Base-by-base conservation (phyloP, 2,888 invertebrate species). In the Strigamia crassipes region DNA sequence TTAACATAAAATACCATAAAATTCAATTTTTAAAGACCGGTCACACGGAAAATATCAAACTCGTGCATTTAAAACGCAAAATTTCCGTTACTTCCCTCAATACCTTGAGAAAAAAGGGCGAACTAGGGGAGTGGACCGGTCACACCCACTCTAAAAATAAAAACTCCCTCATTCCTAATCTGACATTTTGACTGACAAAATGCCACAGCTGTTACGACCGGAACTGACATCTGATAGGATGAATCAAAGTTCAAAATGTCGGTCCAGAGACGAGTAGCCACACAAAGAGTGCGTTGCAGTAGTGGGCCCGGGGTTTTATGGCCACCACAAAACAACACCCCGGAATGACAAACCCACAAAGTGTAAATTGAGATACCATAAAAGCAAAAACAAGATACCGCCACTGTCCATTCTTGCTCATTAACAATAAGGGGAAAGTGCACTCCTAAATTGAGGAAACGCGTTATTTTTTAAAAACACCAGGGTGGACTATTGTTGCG, bases 281-380 rank as follows among this genome's bases (percentile, higher is more conserved):
- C 66, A 66, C 23, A 66, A 27, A 66, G 66, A 66, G 51, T 51
- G 51, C 23, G 66, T 6, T 23, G 27, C 27, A 66, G 27, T 27
- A 27, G 27, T 66, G 51, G 27, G 23, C 66, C 66, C 66, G 66
- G 66, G 66, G 66, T 66, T 66, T 66, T 66, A 66, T 66, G 66
- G 27, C 66, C 12, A 66, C 66, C 66, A 66, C 66, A 66, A 66
- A 66, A 66, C 66, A 66, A 66, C 66, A 66, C 66, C 27, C 66
- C 27, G 27, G 66, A 27, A 66, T 66, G 66, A 66, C 66, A 15
- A 66, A 66, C 66, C 66, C 66, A 66, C 66, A 66, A 66, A 66
- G 66, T 66, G 66, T 66, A 66, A 66, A 66, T 66, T 66, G 66
- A 66, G 66, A 66, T 66, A 66, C 66, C 66, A 66, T 66, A 66